Evolutionary conservation across 2,888 invertebrate genomes (phyloP), one percentile per base, ranked within the genome.

Genomic region (Esperia sulphurella): DNA sequence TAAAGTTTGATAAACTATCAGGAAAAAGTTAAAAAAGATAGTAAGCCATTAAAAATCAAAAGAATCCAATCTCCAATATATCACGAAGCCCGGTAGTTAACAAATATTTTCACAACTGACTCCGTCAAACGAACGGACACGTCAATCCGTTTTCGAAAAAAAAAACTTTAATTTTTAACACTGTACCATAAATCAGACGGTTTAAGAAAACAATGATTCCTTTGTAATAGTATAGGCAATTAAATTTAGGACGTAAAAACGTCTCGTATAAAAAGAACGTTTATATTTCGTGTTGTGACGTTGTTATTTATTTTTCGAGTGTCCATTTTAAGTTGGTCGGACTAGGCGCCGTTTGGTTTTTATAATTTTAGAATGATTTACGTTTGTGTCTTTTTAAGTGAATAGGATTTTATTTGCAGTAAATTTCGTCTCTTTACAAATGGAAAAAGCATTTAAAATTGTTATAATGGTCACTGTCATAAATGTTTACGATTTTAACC

Each of bases 201-300:
- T 73, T 80, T 82, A 80, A 71, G 78, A 83, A 86, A 85, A 89
- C 89, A 89, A 80, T 77, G 77, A 78, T 72, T 73, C 80, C 87
- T 88, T 89, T 89, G 89, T 89, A 87, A 89, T 81, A 71, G 74
- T 79, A 86, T 83, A 82, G 78, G 82, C 78, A 77, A 80, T 89
- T 82, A 89, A 87, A 84, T 75, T 74, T 75, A 59, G 67, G 65
- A 71, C 74, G 74, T 84, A 79, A 87, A 86, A 81, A 45, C 45
- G 51, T 51, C 51, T 45, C 42, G 51, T 54, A 52, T 55, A 51
- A 55, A 50, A 46, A 21, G 39, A 46, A 67, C 59, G 67, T 66
- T 63, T 67, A 59, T 61, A 64, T 72, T 71, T 64, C 55, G 66
- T 56, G 56, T 58, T 57, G 55, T 61, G 65, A 60, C 61, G 63